phyloP scores from a whole-genome alignment of 2,113 vertebrate species.

The Prionailurus viverrinus region DNA sequence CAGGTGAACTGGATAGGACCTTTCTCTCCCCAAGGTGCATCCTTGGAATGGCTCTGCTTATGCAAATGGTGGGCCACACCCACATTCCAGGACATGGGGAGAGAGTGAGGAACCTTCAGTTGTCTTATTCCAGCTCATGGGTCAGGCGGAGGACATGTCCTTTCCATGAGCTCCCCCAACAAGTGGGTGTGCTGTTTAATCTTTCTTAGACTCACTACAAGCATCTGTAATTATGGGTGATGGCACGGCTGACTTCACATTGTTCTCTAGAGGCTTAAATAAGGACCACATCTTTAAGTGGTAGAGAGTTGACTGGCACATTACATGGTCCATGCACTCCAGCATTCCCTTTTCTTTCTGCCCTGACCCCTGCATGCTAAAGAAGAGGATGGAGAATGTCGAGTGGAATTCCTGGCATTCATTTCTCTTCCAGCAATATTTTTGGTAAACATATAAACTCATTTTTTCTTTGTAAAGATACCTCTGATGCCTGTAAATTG shows the following conservation, averaged over 20 bases:
- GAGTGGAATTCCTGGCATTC: neutral
- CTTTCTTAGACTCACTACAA: neutral
- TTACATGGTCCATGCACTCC: accelerated
- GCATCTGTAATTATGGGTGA: neutral
- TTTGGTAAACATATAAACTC: neutral
- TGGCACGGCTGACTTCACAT: neutral
- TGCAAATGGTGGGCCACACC: neutral
- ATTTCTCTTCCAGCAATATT: neutral
- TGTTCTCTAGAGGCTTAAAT: neutral
- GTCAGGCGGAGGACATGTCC: neutral
- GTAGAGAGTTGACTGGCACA: neutral
- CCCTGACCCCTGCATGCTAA: neutral
- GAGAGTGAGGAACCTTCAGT: neutral
- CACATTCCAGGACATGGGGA: neutral
- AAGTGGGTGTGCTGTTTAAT: neutral
- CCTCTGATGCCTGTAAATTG: neutral
- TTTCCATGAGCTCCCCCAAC: neutral
- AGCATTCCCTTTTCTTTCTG: neutral
- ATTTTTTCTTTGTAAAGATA: neutral
- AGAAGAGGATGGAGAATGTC: neutral
- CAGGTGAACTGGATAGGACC: neutral
- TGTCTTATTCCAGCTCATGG: accelerated
- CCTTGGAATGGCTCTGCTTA: neutral
- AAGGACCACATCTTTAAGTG: neutral
- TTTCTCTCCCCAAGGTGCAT: neutral